These are phyloP conservation scores for Drosophila setifemur DNA, from an alignment of 1,140 invertebrate species.

Conservation along the genomic window DNA sequence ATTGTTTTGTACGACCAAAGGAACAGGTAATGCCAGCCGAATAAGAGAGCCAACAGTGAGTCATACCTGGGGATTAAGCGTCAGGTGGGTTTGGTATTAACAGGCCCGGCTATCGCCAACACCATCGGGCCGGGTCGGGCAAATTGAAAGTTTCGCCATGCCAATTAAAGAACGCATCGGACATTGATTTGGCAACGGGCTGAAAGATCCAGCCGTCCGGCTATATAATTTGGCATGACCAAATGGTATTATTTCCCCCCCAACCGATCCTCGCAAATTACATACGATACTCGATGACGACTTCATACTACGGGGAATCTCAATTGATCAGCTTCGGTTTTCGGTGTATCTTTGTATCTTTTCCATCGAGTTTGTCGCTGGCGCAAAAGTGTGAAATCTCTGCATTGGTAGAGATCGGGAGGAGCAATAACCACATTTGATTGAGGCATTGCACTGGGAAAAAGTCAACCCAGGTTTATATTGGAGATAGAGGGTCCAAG, in stretches of 20 bases:
- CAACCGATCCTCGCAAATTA: conserved; percentile 56
- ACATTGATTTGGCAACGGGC: conserved; percentile 58
- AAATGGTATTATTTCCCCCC: conserved; percentile 70
- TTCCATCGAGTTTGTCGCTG: conserved; percentile 19
- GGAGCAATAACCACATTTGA: conserved; percentile 50
- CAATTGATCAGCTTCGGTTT: conserved; percentile 6
- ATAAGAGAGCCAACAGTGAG: conserved; percentile 51
- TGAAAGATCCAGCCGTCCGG: conserved; percentile 15
- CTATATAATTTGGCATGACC: conserved; percentile 69
- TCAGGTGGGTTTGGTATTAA: conserved; percentile 33
- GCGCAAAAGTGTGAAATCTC: conserved; percentile 77
- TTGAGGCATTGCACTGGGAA: conserved; percentile 43
- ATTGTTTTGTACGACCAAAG: conserved; percentile 62
- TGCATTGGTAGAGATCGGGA: conserved; percentile 15
- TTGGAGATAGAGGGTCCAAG: not conserved
- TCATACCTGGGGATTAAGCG: conserved; percentile 48
- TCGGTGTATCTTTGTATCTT: not conserved
- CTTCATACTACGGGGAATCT: conserved; percentile 49
- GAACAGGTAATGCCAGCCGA: not conserved
- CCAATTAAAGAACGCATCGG: conserved; percentile 55
- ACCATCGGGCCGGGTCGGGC: conserved; percentile 60
- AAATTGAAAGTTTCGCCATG: conserved; percentile 68
- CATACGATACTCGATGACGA: conserved; percentile 56
- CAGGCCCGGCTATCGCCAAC: conserved; percentile 67
- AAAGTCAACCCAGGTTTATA: not conserved